A percentile compares a stretch with the other conserved stretches of the same genome.
These are phyloP conservation scores for Drosophila vallismaia DNA, from an alignment of 2,888 invertebrate genomes.

Conservation along the genomic window DNA sequence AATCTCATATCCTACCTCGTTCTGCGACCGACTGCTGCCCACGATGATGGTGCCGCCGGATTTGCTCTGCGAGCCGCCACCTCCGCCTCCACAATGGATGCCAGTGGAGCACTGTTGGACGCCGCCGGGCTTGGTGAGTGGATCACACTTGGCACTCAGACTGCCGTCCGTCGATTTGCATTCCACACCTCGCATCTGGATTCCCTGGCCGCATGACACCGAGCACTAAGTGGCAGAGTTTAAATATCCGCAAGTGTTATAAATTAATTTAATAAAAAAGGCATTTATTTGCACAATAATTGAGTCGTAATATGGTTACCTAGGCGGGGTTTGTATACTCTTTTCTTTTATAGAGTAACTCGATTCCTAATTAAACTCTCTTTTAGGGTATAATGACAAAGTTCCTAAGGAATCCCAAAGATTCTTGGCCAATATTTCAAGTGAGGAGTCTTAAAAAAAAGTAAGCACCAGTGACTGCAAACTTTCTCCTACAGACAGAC, in stretches of 20 bases:
- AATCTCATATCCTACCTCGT: slow-evolving; percentile 58
- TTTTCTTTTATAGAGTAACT: not conserved
- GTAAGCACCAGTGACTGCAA: slow-evolving; percentile 12
- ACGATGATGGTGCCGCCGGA: slow-evolving; percentile 81
- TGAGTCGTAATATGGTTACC: slow-evolving; percentile 36
- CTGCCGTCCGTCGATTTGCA: slow-evolving; percentile 88
- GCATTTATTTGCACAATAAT: slow-evolving; percentile 68
- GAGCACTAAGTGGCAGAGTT: slow-evolving; percentile 88
- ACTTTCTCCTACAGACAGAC: not conserved
- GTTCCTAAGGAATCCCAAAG: slow-evolving; percentile 33
- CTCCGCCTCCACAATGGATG: slow-evolving; percentile 86
- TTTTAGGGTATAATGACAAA: slow-evolving; percentile 48
- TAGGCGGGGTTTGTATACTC: not conserved
- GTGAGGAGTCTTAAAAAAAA: slow-evolving; percentile 18
- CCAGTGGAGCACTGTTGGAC: slow-evolving; percentile 90
- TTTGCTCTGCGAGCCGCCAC: slow-evolving; percentile 60
- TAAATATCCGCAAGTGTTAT: slow-evolving; percentile 58
- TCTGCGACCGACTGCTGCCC: slow-evolving; percentile 77
- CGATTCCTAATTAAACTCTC: too few species aligned
- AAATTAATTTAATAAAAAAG: slow-evolving; percentile 76
- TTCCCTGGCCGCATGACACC: slow-evolving; percentile 95
- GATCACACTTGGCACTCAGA: slow-evolving; percentile 87
- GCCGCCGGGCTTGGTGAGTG: slow-evolving; percentile 87
- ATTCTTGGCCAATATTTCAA: slow-evolving; percentile 15
- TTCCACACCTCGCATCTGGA: slow-evolving; percentile 92